Percentiles rank a stretch among this genome's conserved stretches.
phyloP scores from a whole-genome alignment of 2,888 invertebrate species.

The Caenorhabditis panamensis region DNA sequence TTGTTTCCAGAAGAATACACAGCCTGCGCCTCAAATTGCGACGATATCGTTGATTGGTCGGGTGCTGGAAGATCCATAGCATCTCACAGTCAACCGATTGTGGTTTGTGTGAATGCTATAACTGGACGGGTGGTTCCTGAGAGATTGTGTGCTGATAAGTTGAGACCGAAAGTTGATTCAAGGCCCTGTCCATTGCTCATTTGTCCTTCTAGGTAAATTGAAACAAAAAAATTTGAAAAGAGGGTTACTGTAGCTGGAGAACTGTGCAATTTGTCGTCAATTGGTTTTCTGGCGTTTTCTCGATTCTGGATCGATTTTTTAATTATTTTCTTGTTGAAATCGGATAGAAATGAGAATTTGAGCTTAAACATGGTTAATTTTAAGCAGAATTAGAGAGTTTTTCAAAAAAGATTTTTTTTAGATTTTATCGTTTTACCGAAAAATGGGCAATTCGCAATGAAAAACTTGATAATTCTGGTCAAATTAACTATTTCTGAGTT shows the following conservation, averaged over 20 bases:
- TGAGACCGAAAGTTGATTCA: conserved; percentile 70
- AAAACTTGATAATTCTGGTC: too few relatives aligned
- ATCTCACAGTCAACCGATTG: conserved; percentile 64
- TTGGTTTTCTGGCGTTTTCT: too few relatives aligned
- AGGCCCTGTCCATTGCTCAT: conserved; percentile 73
- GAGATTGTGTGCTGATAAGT: conserved; percentile 77
- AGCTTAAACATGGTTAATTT: too few relatives aligned
- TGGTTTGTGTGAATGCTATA: conserved; percentile 75
- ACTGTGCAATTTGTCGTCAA: neutral
- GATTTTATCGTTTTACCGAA: too few relatives aligned
- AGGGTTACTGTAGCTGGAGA: neutral
- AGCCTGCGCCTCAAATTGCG: conserved; percentile 64
- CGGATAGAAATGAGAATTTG: too few relatives aligned
- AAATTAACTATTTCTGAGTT: too few relatives aligned
- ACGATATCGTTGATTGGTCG: conserved; percentile 56
- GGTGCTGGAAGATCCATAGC: conserved; percentile 47
- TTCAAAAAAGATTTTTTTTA: too few relatives aligned
- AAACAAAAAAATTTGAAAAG: too few relatives aligned
- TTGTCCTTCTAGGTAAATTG: conserved; percentile 76
- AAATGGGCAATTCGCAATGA: too few relatives aligned
- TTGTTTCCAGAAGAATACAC: conserved; percentile 65
- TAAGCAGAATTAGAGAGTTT: too few relatives aligned
- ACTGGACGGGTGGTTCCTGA: conserved; percentile 78
- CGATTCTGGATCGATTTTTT: too few relatives aligned
- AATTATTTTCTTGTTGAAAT: too few relatives aligned